Base-by-base conservation (phyloP, 2,888 invertebrate species). In the Nemapogon koenigi region DNA sequence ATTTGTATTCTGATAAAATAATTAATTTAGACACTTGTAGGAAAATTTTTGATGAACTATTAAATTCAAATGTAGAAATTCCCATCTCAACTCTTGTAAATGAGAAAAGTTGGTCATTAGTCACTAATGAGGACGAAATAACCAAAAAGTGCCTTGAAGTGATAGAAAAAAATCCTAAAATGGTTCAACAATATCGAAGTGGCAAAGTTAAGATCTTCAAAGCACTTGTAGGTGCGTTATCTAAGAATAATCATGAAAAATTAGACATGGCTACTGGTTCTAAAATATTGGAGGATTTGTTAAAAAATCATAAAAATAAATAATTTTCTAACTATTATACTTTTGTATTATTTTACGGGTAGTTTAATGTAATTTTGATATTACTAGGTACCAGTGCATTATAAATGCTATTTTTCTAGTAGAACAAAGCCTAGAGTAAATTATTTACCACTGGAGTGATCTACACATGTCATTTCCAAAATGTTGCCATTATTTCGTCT, bases 151-250 rank as follows among this genome's bases (percentile, higher is more conserved):
- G 92, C 57, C 49, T 60, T 36, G 64, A 81, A 48, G 78, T 88
- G 1, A 61, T 92, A 18, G 57, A 82, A 10, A 81, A 83, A 43
- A 88, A 90, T 64, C 76, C 83, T 8, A 85, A 88, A 55, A 57
- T 86, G 38, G 88, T 88, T 1, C 68, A 81, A 43, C 78, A 84
- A 47, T 91, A 86, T 54, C 84, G 81, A 57, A 68, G 66, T 7
- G 91, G 91, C 3, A 91, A 91, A 65, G 62, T 59, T 1, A 89
- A 89, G 69, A 81, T 86, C 6, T 81, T 88, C 32, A 83, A 81
- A 51, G 84, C 85, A 18, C 76, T 92, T 42, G 57, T 86, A 42
- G 86, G 85, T 10, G 68, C 82, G 52, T 69, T 89, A 37, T 78
- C 76, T 38, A 83, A 82, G 51, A 67, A 70, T 44, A 83, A 85